Evolutionary conservation across 2,113 vertebrate species (phyloP), one percentile per base, ranked within the genome.

Genomic region (Zapornia atra): DNA sequence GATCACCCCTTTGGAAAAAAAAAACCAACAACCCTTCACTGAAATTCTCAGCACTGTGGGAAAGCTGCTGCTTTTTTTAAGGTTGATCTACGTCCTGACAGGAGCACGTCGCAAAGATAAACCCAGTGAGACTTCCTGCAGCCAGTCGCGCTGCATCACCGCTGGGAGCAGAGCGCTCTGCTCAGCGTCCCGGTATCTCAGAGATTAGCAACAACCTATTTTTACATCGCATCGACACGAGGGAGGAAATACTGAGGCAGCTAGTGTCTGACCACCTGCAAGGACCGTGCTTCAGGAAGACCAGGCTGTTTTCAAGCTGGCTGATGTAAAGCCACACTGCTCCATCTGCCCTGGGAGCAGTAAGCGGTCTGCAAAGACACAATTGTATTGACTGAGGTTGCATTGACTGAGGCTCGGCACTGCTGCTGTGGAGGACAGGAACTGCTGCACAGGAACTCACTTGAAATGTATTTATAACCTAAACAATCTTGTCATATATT

Each of bases 191-290:
- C 76, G 3, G 69, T 90, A 97, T 97, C 96, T 94, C 90, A 54
- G 94, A 96, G 97, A 97, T 97, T 92, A 98, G 94, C 81, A 61
- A 38, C 40, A 28, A 25, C 94, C 96, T 98, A 96, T 97, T 97
- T 98, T 97, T 96, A 77, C 42, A 81, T 82, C 61, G 92, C 68
- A 87, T 82, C 96, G 66, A 50, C 65, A 14, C 0, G 69, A 51
- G 85, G 78, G 65, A 96, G 92, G 95, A 92, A 96, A 84, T 14
- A n/a, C 19, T 20, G 77, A 90, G 54, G 50, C 92, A 53, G n/a
- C 4, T 33, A 25, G 22, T 11, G 92, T 64, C 24, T 92, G 90
- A n/a, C 65, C 76, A 79, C 53, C 36, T 59, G 69, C 63, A 51
- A 72, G 78, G 29, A 65, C 65, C 3, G 1, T 7, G 33, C 51